Evolutionary conservation across 2,113 vertebrate species (phyloP).

Genomic region (Poeciliopsis turrubarensis): DNA sequence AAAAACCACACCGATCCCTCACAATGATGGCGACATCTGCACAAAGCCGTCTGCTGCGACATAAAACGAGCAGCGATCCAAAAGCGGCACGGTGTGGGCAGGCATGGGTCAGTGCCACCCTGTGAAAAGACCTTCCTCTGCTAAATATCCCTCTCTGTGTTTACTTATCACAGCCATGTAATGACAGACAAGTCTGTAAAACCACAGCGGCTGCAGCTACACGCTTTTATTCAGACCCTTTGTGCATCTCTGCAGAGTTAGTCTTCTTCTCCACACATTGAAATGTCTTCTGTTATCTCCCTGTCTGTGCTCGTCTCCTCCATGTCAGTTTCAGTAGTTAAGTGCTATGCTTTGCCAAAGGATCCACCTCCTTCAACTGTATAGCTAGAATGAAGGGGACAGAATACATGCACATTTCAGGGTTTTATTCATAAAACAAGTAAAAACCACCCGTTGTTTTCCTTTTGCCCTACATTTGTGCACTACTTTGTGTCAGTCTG

Average conservation of each 20-base stretch:
- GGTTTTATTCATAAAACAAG: no score
- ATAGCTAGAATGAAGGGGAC: background rate
- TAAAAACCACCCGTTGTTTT: no score
- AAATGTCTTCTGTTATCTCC: background rate
- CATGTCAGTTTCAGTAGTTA: conserved; percentile 12
- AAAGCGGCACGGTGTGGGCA: conserved; percentile 49
- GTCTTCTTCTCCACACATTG: conserved; percentile 24
- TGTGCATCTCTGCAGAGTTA: conserved; percentile 19
- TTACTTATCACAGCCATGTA: conserved; percentile 53
- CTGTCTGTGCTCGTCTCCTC: background rate
- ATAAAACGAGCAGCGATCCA: conserved; percentile 40
- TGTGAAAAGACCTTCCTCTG: conserved; percentile 41
- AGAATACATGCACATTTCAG: background rate
- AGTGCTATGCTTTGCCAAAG: conserved; percentile 2
- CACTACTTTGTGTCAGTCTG: background rate
- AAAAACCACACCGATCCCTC: conserved; percentile 25
- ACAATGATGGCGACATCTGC: conserved; percentile 28
- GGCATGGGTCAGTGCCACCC: conserved; percentile 27
- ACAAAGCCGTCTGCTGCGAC: conserved; percentile 10
- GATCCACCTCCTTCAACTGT: background rate
- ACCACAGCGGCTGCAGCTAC: conserved; percentile 39
- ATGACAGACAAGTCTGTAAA: conserved; percentile 63
- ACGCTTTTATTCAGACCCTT: conserved; percentile 30
- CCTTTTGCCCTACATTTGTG: no score
- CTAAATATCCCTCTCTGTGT: conserved; percentile 43